phyloP scores from a whole-genome alignment of 1,140 invertebrate genomes.

The Camponotus floridanus region DNA sequence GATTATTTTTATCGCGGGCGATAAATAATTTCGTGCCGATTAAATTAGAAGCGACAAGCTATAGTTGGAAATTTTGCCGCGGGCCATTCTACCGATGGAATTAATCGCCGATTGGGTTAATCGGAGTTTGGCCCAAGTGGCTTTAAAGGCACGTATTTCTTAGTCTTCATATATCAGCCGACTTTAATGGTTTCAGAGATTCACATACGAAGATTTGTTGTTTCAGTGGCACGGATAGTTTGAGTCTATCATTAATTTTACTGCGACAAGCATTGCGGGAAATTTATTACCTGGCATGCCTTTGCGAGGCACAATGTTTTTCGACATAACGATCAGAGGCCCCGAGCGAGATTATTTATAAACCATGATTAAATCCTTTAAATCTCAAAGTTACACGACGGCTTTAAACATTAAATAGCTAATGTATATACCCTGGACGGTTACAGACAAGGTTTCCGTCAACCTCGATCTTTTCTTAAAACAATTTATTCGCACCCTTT shows the following conservation, averaged over 20 bases:
- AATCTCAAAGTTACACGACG: background rate
- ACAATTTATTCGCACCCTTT: constrained; percentile 24
- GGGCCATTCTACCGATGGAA: too few species aligned
- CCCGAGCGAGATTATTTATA: constrained; percentile 28
- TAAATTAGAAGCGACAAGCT: too few species aligned
- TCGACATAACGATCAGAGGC: constrained; percentile 30
- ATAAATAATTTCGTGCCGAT: background rate
- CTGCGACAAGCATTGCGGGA: constrained; percentile 25
- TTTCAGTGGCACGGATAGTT: constrained; percentile 42
- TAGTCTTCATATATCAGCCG: constrained; percentile 38
- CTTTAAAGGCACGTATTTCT: constrained; percentile 42
- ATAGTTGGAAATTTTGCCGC: too few species aligned
- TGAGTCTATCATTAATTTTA: constrained; percentile 45
- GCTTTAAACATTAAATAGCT: constrained; percentile 20
- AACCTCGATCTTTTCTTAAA: background rate
- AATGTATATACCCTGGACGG: background rate
- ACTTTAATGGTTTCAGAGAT: constrained; percentile 40
- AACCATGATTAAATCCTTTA: constrained; percentile 17
- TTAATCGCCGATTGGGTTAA: too few species aligned
- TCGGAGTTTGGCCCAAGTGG: too few species aligned
- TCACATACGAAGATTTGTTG: constrained; percentile 58
- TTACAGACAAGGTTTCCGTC: background rate
- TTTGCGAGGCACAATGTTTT: constrained; percentile 39
- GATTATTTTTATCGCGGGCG: constrained; percentile 4
- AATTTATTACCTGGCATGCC: constrained; percentile 46